A percentile compares a stretch with the other conserved stretches of the same genome.
These are phyloP conservation scores for Motacilla alba DNA, from an alignment of 2,113 vertebrate genomes.

Conservation along the genomic window DNA sequence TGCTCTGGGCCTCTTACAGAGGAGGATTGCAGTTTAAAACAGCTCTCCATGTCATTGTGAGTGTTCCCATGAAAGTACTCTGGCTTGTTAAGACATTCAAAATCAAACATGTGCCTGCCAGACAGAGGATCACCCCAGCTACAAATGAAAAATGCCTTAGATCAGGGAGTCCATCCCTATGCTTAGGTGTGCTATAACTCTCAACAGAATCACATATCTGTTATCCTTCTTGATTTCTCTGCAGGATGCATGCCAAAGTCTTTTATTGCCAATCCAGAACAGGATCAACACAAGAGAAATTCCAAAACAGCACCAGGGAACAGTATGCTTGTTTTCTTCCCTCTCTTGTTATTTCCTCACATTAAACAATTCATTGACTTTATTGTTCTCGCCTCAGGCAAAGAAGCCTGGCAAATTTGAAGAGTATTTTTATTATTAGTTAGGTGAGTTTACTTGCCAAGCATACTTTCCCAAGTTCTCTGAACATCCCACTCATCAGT, in stretches of 20 bases:
- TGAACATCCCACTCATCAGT: slow-evolving; percentile 33
- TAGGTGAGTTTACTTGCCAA: slow-evolving; percentile 59
- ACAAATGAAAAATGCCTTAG: background rate
- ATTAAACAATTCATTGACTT: slow-evolving; percentile 62
- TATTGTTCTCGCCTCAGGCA: slow-evolving; percentile 9
- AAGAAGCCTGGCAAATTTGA: slow-evolving; percentile 47
- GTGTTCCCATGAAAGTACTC: slow-evolving; percentile 3
- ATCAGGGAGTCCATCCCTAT: background rate
- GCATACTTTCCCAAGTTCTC: slow-evolving; percentile 51
- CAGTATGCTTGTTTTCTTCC: background rate
- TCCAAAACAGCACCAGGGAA: slow-evolving; percentile 19
- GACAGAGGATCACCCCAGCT: background rate
- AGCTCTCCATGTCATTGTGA: background rate
- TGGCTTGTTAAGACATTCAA: background rate
- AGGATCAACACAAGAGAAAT: slow-evolving; percentile 11
- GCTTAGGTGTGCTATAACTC: background rate
- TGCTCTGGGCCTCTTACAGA: slow-evolving; percentile 19
- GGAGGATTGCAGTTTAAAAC: slow-evolving; percentile 5
- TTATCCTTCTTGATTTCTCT: background rate
- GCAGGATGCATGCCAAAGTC: background rate
- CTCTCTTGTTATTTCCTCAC: slow-evolving; percentile 39
- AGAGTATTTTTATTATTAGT: slow-evolving; percentile 49
- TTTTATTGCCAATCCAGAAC: slow-evolving; percentile 1
- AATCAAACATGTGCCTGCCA: slow-evolving; percentile 21
- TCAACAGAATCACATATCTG: background rate